Evolutionary conservation across 2,888 invertebrate species (phyloP), one percentile per base, ranked within the genome.

Genomic region (Lapara coniferarum): DNA sequence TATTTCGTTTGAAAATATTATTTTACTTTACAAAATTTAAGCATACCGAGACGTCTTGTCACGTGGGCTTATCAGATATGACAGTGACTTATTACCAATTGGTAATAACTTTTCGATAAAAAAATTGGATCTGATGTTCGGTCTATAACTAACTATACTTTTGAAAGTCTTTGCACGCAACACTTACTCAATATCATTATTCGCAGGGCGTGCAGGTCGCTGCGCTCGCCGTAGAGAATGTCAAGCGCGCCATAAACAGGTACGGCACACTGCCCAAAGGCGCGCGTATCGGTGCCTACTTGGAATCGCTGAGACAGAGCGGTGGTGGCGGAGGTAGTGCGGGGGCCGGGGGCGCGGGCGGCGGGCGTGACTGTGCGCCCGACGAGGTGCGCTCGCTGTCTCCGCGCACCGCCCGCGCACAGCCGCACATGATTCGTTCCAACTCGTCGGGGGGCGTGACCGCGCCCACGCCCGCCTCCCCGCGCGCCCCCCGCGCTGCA

Each of bases 201-300:
- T 6, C 86, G 86, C 88, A 84, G 71, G 95, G 95, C 79, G 96
- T 97, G 51, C 97, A 97, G 80, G 97, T 98, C 73, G 98, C 98
- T 69, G 98, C 98, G 30, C 94, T 99, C 78, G 99, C 99, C 91
- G 98, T 98, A 75, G 98, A 98, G 92, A 99, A 99, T 92, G 98
- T 99, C 68, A 97, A 98, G 83, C 96, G 98, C 77, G 98, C 98
- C 63, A 98, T 98, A 76, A 98, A 98, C 90, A 95, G 98, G 44
- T 99, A 99, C 87, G 99, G 99, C 19, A 99, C 99, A 12, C 93
- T 99, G 82, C 99, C 99, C 0, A 99, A 99, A 91, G 98, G 97
- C 66, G 98, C 98, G 12, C 95, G 99, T 75, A 99, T 99, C 79
- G 99, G 99, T 49, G 99, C 99, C 8, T 99, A 98, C 90, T 93